These are phyloP conservation scores for Apostichopus californicus DNA, from an alignment of 35 echinoderm and acorn worm genomes.

Conservation along the genomic window DNA sequence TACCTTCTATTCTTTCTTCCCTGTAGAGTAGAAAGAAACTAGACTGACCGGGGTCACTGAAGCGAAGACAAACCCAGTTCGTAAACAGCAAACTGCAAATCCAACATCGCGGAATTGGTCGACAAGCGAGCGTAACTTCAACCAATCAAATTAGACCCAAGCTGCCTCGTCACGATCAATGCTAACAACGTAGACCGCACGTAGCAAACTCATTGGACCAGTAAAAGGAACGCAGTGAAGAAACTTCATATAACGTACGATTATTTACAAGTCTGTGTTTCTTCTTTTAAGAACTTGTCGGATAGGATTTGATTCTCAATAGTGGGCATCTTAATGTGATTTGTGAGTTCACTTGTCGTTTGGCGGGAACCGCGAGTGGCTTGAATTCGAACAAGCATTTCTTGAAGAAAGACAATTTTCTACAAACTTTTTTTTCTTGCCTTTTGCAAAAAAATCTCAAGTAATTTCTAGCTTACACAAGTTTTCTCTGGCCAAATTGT, in stretches of 20 bases:
- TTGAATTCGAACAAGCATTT: constrained; percentile 38
- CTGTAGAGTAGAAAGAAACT: constrained; percentile 8
- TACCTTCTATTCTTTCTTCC: not conserved
- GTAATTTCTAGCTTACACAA: no score
- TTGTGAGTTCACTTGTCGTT: constrained; percentile 59
- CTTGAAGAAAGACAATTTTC: constrained; percentile 7
- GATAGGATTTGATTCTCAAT: constrained; percentile 59
- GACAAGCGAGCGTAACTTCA: constrained; percentile 18
- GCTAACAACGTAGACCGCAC: constrained; percentile 42
- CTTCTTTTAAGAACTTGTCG: constrained; percentile 46
- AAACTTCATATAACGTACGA: constrained; percentile 58
- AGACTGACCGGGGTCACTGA: constrained; percentile 52
- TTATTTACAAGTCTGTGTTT: constrained; percentile 57
- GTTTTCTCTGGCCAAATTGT: no score
- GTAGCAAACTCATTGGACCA: constrained; percentile 52
- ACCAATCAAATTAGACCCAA: constrained; percentile 53
- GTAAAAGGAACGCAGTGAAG: constrained; percentile 20
- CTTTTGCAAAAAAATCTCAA: not conserved
- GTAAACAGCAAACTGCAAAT: constrained; percentile 28
- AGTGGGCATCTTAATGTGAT: constrained; percentile 52
- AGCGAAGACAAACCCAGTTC: constrained; percentile 34
- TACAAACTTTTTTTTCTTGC: not conserved
- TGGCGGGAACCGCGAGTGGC: constrained; percentile 52
- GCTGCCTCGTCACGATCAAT: constrained; percentile 47
- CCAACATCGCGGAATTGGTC: constrained; percentile 16